Percentiles rank a stretch among this genome's conserved stretches.
These are phyloP conservation scores for Trichonephila clavata DNA, from an alignment of 1,140 invertebrate species.

Conservation along the genomic window DNA sequence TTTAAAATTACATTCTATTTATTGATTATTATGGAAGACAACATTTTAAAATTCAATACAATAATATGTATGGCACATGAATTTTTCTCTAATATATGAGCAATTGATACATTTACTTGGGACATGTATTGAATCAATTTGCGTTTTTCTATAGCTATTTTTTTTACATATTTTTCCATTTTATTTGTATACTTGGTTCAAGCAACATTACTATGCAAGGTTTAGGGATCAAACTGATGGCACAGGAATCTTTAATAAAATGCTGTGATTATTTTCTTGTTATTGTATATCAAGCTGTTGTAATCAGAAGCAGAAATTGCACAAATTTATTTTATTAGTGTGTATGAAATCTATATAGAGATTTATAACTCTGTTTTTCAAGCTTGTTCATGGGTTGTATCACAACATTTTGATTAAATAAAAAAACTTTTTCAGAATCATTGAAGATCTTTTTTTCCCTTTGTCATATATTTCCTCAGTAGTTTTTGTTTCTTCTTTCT, in stretches of 20 bases:
- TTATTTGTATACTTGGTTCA: too few species aligned
- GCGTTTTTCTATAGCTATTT: too few species aligned
- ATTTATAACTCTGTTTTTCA: neutral
- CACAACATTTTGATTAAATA: neutral
- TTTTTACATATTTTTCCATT: too few species aligned
- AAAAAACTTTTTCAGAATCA: constrained; percentile 7
- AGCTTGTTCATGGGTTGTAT: constrained; percentile 4
- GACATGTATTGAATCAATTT: too few species aligned
- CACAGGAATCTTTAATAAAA: neutral
- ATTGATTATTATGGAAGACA: too few species aligned
- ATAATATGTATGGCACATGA: too few species aligned
- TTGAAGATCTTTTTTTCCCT: neutral
- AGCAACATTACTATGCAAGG: neutral
- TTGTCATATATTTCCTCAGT: too few species aligned
- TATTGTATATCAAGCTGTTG: neutral
- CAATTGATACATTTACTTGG: too few species aligned
- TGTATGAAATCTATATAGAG: constrained; percentile 13
- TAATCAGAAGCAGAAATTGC: neutral
- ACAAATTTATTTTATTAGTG: constrained; percentile 16
- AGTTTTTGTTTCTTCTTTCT: too few species aligned
- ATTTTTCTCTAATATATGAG: too few species aligned
- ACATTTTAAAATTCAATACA: too few species aligned
- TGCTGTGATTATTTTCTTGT: neutral
- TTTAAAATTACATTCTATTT: too few species aligned
- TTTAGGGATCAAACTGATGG: neutral